phyloP scores from a whole-genome alignment of 2,888 invertebrate species.

The Melieria omissa region DNA sequence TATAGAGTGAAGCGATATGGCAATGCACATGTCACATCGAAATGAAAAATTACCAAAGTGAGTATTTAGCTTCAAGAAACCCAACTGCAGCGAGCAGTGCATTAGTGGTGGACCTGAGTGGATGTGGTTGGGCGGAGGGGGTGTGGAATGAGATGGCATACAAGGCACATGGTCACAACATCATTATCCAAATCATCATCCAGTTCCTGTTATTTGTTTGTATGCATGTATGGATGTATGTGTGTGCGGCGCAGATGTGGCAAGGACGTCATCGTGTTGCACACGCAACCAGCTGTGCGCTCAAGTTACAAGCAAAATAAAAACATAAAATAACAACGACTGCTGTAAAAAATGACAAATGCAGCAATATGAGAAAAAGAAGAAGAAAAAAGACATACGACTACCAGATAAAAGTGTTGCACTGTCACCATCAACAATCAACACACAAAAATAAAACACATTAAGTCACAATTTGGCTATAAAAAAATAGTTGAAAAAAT shows the following conservation, averaged over 20 bases:
- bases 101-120: constrained; percentile 10
- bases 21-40: constrained; percentile 41
- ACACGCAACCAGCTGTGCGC: constrained; percentile 34
- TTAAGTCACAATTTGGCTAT: not conserved
- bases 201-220: constrained; percentile 12
- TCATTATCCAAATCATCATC: not conserved
- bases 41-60: constrained; percentile 48
- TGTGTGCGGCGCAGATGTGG: not conserved
- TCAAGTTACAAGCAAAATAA: not conserved
- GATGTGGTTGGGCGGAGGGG: no score
- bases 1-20: not conserved
- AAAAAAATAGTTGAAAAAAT: no score
- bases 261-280: constrained; percentile 39
- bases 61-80: constrained; percentile 34
- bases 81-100: not conserved
- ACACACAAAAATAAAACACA: not conserved
- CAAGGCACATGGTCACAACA: constrained; percentile 12
- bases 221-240: not conserved
- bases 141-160: not conserved
- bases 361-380: not conserved
- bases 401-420: constrained; percentile 18
- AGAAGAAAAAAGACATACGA: not conserved
- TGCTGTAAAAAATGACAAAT: not conserved
- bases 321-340: not conserved
- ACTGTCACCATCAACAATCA: constrained; percentile 27